Evolutionary conservation across 2,113 vertebrate species (phyloP).

Genomic region (Australoheros scitulus): DNA sequence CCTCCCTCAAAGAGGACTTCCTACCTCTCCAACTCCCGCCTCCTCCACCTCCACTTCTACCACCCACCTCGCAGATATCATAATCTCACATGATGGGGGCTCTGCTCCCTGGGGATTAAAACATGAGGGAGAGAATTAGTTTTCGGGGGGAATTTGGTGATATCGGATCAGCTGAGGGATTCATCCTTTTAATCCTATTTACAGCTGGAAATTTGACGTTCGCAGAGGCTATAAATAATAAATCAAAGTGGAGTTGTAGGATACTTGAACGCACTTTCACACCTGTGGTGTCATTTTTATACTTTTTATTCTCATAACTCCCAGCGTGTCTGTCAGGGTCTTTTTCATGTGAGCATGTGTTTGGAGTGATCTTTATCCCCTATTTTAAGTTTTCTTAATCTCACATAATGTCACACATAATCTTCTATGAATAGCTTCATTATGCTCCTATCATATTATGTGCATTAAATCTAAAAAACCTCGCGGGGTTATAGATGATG

Average conservation of each 20-base stretch:
- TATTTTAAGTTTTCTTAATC: background rate
- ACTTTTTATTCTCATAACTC: background rate
- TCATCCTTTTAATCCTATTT: conserved; percentile 31
- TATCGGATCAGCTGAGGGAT: conserved; percentile 7
- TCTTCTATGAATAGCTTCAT: background rate
- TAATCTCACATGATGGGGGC: conserved; percentile 36
- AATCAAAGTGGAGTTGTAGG: background rate
- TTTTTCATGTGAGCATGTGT: background rate
- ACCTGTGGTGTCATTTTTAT: background rate
- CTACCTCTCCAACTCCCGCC: conserved; percentile 34
- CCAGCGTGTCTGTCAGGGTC: too few species aligned
- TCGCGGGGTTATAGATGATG: background rate
- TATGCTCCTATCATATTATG: background rate
- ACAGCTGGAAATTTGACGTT: background rate
- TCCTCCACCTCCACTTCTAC: background rate
- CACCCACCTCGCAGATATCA: conserved; percentile 21
- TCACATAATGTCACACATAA: background rate
- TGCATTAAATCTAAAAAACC: background rate
- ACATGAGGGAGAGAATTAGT: background rate
- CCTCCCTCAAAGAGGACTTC: conserved; percentile 54
- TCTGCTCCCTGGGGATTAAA: conserved; percentile 32
- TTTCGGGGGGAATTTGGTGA: background rate
- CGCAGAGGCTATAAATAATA: background rate
- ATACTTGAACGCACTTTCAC: background rate
- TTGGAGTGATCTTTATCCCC: background rate